A percentile compares a stretch with the other conserved stretches of the same genome.
Conservation (phyloP, 2,888 invertebrate species). For the Drosophila siamana region DNA sequence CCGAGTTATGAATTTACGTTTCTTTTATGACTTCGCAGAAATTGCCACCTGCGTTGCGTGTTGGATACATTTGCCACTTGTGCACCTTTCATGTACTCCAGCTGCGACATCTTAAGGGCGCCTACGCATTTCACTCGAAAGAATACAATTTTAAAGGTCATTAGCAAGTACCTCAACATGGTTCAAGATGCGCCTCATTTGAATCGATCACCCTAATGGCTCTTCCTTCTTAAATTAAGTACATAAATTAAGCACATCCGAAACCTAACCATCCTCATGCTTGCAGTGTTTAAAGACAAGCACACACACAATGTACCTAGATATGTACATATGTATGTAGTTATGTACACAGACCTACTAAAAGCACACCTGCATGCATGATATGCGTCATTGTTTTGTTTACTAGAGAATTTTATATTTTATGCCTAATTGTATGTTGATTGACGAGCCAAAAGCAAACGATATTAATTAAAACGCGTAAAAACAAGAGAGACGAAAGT, state of each 20-base stretch:
- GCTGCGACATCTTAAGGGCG: neutral
- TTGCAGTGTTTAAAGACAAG: slow-evolving; percentile 10
- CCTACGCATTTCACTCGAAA: slow-evolving; percentile 1
- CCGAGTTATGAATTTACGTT: neutral
- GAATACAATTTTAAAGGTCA: slow-evolving; percentile 2
- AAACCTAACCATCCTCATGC: slow-evolving; percentile 26
- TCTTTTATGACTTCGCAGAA: neutral
- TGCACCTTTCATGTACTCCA: neutral
- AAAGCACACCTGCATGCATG: neutral
- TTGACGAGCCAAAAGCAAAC: slow-evolving; percentile 22
- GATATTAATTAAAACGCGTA: slow-evolving; percentile 38
- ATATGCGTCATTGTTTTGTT: slow-evolving; percentile 35
- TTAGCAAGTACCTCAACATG: slow-evolving; percentile 7
- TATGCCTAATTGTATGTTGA: slow-evolving; percentile 32
- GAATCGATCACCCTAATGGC: slow-evolving; percentile 55
- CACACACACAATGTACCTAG: slow-evolving; percentile 34
- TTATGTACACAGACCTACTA: neutral
- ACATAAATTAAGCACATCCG: slow-evolving; percentile 32
- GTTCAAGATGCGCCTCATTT: slow-evolving; percentile 12
- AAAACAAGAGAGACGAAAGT: neutral
- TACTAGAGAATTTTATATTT: slow-evolving; percentile 27
- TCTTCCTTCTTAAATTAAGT: slow-evolving; percentile 50
- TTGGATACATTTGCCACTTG: neutral
- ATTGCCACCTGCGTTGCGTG: neutral
- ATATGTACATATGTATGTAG: no score